phyloP scores from a whole-genome alignment of 2,113 vertebrate genomes.

The Microtus ochrogaster region DNA sequence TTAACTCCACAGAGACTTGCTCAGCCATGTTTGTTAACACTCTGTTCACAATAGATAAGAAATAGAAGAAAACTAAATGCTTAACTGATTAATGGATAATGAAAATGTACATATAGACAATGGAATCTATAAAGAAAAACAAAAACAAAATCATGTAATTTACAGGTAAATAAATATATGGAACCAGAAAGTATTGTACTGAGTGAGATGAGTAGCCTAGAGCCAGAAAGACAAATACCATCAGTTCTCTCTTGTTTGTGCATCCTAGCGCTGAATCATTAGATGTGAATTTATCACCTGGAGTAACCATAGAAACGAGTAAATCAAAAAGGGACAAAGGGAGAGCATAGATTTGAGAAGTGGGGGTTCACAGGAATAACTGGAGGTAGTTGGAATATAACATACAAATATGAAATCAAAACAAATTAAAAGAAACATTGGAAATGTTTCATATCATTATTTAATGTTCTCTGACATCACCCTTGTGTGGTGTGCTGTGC shows the following conservation, averaged over 20 bases:
- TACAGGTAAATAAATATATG: background rate
- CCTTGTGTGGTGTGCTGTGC: background rate
- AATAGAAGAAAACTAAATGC: background rate
- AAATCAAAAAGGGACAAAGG: background rate
- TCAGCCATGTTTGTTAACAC: background rate
- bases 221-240: background rate
- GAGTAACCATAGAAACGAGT: background rate
- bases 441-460: background rate
- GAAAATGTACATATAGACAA: background rate
- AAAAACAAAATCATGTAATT: background rate
- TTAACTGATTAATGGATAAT: background rate
- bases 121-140: background rate
- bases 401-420: background rate
- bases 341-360: background rate
- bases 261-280: background rate
- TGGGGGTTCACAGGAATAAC: background rate
- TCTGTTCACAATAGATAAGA: background rate
- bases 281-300: background rate
- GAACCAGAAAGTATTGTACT: background rate
- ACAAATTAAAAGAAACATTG: background rate
- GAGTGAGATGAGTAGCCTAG: background rate
- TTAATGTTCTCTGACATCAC: background rate
- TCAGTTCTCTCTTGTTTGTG: background rate
- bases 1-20: background rate
- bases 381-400: background rate